phyloP scores from a whole-genome alignment of 2,113 vertebrate species.

The Mustela nigripes region DNA sequence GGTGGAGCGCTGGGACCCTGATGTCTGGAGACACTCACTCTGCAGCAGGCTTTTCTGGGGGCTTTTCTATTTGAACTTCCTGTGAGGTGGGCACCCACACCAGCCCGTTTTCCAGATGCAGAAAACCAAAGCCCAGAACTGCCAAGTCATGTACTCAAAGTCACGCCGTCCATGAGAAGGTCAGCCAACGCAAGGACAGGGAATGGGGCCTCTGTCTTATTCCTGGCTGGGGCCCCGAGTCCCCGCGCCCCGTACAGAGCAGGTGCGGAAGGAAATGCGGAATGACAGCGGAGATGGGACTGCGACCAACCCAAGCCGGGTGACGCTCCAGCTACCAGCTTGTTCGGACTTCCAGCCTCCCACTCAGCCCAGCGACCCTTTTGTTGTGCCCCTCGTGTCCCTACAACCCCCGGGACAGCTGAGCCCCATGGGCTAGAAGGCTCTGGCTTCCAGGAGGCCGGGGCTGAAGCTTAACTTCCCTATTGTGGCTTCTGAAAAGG shows the following conservation, averaged over 20 bases:
- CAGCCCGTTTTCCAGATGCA: neutral
- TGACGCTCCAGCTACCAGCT: fast-evolving
- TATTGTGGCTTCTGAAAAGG: neutral
- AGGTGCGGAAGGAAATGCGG: neutral
- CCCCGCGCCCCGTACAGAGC: neutral
- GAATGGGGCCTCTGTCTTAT: fast-evolving
- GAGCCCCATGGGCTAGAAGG: neutral
- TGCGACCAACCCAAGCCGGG: fast-evolving
- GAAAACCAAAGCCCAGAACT: neutral
- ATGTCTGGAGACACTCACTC: neutral
- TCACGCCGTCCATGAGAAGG: neutral
- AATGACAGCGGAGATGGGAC: neutral
- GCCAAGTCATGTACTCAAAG: neutral
- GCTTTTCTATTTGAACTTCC: neutral
- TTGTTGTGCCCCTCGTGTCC: neutral
- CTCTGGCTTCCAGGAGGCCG: neutral
- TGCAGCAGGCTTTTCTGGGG: neutral
- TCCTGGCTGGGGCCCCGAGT: no score
- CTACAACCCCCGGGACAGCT: neutral
- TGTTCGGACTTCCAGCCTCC: neutral
- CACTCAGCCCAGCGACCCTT: neutral
- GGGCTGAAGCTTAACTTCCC: neutral
- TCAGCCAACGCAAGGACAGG: neutral
- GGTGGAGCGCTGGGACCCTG: fast-evolving
- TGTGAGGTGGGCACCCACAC: fast-evolving